Evolutionary conservation across 1,140 invertebrate genomes (phyloP).

Genomic region (Drosophila eugracilis): DNA sequence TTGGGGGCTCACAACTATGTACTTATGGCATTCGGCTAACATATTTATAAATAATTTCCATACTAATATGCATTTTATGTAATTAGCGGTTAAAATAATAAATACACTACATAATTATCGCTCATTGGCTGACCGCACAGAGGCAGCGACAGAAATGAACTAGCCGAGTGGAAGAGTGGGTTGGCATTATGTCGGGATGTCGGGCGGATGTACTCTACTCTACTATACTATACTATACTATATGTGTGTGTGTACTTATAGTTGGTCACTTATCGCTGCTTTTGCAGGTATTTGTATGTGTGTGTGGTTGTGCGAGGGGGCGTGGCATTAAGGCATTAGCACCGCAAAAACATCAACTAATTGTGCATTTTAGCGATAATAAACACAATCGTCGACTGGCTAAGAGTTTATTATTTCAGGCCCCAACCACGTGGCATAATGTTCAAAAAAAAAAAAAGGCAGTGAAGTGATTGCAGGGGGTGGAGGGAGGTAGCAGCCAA

Average conservation of each 20-base stretch:
- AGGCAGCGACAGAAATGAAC: constrained; percentile 62
- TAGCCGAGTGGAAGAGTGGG: constrained; percentile 24
- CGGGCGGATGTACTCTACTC: constrained; percentile 18
- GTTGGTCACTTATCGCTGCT: constrained; percentile 62
- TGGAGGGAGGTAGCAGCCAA: not conserved
- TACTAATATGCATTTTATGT: constrained; percentile 83
- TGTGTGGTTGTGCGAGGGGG: constrained; percentile 22
- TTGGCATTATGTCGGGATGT: constrained; percentile 7
- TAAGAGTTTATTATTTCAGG: constrained; percentile 81
- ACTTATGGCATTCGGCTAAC: constrained; percentile 65
- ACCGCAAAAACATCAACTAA: constrained; percentile 82
- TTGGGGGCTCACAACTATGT: constrained; percentile 7
- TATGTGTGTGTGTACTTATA: constrained; percentile 39
- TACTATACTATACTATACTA: too few species aligned
- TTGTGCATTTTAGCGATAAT: constrained; percentile 83
- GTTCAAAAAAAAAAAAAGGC: not conserved
- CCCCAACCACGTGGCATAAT: constrained; percentile 45
- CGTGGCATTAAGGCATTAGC: constrained; percentile 77
- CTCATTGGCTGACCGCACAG: constrained; percentile 73
- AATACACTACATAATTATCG: constrained; percentile 82
- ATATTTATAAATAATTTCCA: constrained; percentile 82
- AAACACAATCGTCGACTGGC: constrained; percentile 50
- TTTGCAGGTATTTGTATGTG: constrained; percentile 38
- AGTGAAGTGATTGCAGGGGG: not conserved
- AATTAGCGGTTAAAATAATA: constrained; percentile 84